Conservation (phyloP, 2,888 invertebrate species). For the Thumatha senex region DNA sequence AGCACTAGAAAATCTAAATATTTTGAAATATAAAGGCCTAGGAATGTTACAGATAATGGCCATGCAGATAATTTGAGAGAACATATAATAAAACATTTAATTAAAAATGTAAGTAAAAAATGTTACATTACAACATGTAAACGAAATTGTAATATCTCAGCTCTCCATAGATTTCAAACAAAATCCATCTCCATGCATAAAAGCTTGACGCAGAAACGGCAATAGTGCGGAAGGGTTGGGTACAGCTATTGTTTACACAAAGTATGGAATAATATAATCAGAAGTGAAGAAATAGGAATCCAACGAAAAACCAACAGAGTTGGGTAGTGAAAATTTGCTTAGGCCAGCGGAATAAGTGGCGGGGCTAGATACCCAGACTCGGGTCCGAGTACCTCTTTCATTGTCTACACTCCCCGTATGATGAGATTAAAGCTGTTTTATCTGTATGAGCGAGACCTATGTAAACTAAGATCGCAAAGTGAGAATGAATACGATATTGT, state of each 20-base stretch:
- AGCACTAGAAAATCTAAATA: too few relatives aligned
- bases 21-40: too few relatives aligned
- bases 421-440: slow-evolving; percentile 40
- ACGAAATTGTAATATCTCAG: neutral
- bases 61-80: too few relatives aligned
- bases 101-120: too few relatives aligned
- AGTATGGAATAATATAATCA: slow-evolving; percentile 83
- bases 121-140: too few relatives aligned
- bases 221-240: slow-evolving; percentile 80
- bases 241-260: slow-evolving; percentile 76
- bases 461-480: slow-evolving; percentile 33
- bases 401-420: slow-evolving; percentile 61
- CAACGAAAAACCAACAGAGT: slow-evolving; percentile 79
- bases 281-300: slow-evolving; percentile 83
- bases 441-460: slow-evolving; percentile 35
- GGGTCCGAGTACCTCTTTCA: slow-evolving; percentile 49
- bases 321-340: slow-evolving; percentile 80
- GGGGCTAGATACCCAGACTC: slow-evolving; percentile 62
- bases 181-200: slow-evolving; percentile 50
- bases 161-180: slow-evolving; percentile 1
- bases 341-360: slow-evolving; percentile 81
- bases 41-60: too few relatives aligned
- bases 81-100: too few relatives aligned
- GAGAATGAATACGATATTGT: slow-evolving; percentile 18
- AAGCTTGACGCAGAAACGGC: slow-evolving; percentile 52